Conservation (phyloP, 92 coral and sea anemone species). For the Bergia puertoricense region DNA sequence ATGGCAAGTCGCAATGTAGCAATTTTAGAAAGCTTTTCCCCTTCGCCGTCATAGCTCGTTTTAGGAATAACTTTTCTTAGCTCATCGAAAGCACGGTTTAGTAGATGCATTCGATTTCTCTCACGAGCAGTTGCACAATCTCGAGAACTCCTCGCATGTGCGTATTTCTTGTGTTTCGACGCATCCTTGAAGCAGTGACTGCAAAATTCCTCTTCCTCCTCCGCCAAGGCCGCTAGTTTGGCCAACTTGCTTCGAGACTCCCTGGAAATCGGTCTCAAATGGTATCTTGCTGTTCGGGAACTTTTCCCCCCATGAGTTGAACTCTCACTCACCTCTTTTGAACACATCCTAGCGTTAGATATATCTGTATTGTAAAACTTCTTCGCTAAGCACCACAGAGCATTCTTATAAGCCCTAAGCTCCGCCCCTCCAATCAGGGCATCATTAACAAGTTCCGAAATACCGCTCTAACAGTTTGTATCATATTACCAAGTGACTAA, state of each 20-base stretch:
- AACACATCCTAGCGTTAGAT: constrained; percentile 21
- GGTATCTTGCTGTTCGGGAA: constrained; percentile 64
- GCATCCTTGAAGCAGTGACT: constrained; percentile 72
- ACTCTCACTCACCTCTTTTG: constrained; percentile 11
- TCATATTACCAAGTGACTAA: constrained; percentile 40
- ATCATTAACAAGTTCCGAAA: constrained; percentile 78
- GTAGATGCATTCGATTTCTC: constrained; percentile 83
- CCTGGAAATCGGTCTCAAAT: constrained; percentile 76
- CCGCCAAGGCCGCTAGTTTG: constrained; percentile 74
- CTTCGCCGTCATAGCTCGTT: constrained; percentile 62
- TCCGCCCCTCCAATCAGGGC: constrained; percentile 98
- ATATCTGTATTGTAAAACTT: not conserved
- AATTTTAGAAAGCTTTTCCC: constrained; percentile 84
- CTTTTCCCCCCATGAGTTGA: constrained; percentile 1
- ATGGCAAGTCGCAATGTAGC: constrained; percentile 93
- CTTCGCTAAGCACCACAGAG: not conserved
- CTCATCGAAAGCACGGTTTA: constrained; percentile 88
- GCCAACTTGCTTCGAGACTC: constrained; percentile 90
- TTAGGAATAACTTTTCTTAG: constrained; percentile 90
- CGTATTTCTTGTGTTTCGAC: constrained; percentile 69
- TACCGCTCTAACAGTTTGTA: constrained; percentile 45
- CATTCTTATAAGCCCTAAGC: constrained; percentile 77
- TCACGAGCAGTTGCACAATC: constrained; percentile 96
- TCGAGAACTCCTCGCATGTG: constrained; percentile 72
- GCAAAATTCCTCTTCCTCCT: constrained; percentile 78